These are phyloP conservation scores for Copsychus sechellarum DNA, from an alignment of 2,113 vertebrate genomes.

Conservation along the genomic window DNA sequence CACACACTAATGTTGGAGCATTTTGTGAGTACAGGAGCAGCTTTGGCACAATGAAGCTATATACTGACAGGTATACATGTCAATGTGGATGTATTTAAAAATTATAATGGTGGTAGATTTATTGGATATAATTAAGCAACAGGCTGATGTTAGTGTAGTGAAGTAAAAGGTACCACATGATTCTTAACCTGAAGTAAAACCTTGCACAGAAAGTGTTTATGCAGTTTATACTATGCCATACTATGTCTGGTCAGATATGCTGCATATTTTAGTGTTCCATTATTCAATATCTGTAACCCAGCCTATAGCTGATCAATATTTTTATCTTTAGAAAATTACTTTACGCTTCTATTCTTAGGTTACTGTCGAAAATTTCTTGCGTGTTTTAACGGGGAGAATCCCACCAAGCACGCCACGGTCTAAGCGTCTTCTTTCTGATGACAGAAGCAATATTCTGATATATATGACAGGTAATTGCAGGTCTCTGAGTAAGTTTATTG, in stretches of 20 bases:
- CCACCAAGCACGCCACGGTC: conserved; percentile 92
- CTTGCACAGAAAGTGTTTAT: not conserved
- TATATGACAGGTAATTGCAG: conserved; percentile 89
- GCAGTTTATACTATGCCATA: not conserved
- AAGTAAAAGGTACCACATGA: not conserved
- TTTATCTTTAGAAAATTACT: not conserved
- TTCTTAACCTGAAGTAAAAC: not conserved
- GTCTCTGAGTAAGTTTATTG: not conserved
- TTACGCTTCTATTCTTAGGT: conserved; percentile 77
- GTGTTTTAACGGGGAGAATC: conserved; percentile 93
- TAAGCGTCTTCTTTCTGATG: conserved; percentile 95
- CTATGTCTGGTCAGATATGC: not conserved
- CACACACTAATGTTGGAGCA: not conserved
- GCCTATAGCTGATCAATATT: not conserved
- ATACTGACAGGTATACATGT: not conserved
- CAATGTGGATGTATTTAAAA: not conserved
- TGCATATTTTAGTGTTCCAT: not conserved
- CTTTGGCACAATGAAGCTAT: not conserved
- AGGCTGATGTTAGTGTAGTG: not conserved
- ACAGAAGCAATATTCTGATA: conserved; percentile 98
- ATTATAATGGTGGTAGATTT: not conserved
- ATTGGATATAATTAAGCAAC: not conserved
- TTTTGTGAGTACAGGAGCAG: not conserved
- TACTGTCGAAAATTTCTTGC: conserved; percentile 95
- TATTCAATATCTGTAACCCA: not conserved